Conservation (phyloP, 2,113 vertebrate genomes). For the Alouatta palliata region DNA sequence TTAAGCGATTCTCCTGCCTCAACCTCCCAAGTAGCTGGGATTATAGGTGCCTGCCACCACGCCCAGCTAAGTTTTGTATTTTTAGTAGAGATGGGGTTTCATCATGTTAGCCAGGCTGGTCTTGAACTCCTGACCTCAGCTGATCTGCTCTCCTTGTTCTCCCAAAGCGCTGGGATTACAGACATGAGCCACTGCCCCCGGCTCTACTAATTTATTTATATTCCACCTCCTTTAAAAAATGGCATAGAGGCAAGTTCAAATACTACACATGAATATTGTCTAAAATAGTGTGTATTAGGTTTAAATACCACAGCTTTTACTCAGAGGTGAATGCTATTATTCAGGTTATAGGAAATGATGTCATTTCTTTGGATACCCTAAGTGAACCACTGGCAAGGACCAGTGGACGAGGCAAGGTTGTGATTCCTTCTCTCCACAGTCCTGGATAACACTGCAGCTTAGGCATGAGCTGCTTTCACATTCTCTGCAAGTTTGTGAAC, state of each 20-base stretch:
- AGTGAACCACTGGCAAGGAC: neutral
- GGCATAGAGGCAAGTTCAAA: neutral
- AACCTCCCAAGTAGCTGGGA: neutral
- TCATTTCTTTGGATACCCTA: neutral
- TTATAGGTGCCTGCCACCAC: neutral
- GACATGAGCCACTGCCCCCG: neutral
- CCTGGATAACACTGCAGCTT: neutral
- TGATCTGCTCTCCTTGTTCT: neutral
- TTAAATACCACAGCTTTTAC: neutral
- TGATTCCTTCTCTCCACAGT: neutral
- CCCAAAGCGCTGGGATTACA: neutral
- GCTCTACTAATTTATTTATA: constrained; percentile 12
- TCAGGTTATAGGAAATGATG: neutral
- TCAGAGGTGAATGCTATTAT: neutral
- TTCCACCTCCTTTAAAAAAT: constrained; percentile 41
- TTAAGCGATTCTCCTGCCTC: neutral
- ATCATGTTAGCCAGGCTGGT: neutral
- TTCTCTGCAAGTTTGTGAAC: neutral
- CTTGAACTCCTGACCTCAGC: neutral
- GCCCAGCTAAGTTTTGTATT: neutral
- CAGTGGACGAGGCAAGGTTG: accelerated
- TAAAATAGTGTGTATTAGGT: neutral
- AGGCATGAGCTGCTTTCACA: constrained; percentile 3
- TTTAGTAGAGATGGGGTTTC: neutral
- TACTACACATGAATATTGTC: neutral